Conservation (phyloP, 1,140 invertebrate species). For the Rhysida immarginata region DNA sequence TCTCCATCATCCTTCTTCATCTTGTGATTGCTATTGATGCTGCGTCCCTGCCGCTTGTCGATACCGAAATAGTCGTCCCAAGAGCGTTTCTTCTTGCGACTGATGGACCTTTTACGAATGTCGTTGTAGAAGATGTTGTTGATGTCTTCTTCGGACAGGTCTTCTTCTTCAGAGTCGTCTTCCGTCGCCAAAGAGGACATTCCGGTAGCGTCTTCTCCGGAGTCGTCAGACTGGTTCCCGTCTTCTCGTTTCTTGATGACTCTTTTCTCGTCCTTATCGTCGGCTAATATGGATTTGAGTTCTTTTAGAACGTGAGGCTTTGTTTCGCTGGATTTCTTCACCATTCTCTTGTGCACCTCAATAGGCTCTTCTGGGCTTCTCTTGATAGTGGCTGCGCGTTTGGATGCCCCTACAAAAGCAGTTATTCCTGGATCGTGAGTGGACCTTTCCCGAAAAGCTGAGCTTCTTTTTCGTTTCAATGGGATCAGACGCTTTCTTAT, state of each 20-base stretch:
- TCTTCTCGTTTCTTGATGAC: not conserved
- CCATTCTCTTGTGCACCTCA: not conserved
- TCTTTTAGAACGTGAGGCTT: not conserved
- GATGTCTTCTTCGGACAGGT: not conserved
- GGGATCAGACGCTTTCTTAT: not conserved
- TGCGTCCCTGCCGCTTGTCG: not conserved
- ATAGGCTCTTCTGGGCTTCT: not conserved
- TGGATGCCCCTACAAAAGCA: not conserved
- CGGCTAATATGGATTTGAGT: not conserved
- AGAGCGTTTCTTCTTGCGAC: not conserved
- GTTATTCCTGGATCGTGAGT: not conserved
- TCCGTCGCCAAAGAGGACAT: too few species aligned
- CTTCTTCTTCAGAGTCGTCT: not conserved
- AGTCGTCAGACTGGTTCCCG: not conserved
- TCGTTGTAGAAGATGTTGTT: not conserved
- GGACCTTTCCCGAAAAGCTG: not conserved
- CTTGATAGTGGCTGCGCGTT: not conserved
- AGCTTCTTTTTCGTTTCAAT: not conserved
- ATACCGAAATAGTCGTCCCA: constrained; percentile 3
- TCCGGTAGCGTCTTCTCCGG: too few species aligned
- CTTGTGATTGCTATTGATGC: not conserved
- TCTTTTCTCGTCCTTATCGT: not conserved
- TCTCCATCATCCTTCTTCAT: not conserved
- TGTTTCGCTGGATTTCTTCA: not conserved
- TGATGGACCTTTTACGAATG: not conserved